Conservation (phyloP, 2,797 vertebrate genomes). For the Chloroceryle inda region DNA sequence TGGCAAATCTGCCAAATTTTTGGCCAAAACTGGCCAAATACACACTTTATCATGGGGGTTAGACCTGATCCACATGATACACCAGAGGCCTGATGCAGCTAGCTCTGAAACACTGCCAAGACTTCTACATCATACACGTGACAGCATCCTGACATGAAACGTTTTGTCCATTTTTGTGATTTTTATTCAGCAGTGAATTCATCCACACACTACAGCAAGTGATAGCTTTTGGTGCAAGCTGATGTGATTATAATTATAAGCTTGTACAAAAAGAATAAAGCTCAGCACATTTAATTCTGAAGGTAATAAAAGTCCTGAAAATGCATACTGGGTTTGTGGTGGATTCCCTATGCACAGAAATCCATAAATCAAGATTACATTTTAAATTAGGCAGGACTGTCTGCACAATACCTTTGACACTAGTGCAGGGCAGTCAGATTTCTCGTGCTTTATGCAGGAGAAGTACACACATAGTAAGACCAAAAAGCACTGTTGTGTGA, state of each 20-base stretch:
- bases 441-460: background rate
- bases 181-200: background rate
- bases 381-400: slow-evolving; percentile 10
- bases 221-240: slow-evolving; percentile 1
- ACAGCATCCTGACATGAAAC: background rate
- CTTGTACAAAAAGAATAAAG: background rate
- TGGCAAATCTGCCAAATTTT: background rate
- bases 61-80: background rate
- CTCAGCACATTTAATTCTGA: slow-evolving; percentile 41
- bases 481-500: background rate
- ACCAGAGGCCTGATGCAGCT: background rate
- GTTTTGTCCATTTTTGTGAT: slow-evolving; percentile 2
- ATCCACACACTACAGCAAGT: background rate
- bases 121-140: background rate
- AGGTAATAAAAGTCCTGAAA: slow-evolving; percentile 19
- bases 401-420: background rate
- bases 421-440: background rate
- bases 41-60: background rate
- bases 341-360: slow-evolving; percentile 7
- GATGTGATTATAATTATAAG: slow-evolving; percentile 30
- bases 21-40: background rate
- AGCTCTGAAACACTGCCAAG: background rate
- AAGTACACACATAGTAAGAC: background rate
- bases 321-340: background rate
- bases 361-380: slow-evolving; percentile 28